Evolutionary conservation across 1,140 invertebrate species (phyloP), one percentile per base, ranked within the genome.

Genomic region (Brachionus paranguensis): DNA sequence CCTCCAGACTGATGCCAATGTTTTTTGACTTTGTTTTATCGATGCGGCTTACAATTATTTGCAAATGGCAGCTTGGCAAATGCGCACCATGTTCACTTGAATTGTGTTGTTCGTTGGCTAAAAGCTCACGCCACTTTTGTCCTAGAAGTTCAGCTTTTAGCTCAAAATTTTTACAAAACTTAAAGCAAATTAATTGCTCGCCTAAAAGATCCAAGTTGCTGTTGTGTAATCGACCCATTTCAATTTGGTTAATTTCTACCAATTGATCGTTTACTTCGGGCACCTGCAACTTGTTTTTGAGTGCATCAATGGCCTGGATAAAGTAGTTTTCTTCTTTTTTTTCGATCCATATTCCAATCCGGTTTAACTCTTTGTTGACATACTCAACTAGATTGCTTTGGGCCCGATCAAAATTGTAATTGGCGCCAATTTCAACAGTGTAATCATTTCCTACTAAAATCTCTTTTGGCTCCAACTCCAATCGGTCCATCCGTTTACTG

Each of bases 1-100:
- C 97, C 89, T 99, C 96, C 72, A 98, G 90, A 83, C 95, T 96
- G 85, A 99, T 98, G 8, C 96, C 96, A 29, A 99, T 91, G 17
- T 96, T 81, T 47, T 81, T 81, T 7, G 78, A 81, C 41, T 81
- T 81, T 45, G 24, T 81, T 29, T 81, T 81, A 29, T 81, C 78
- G 5, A 81, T 81, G n/a, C 64, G 50, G 41, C 78, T 68, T 14
- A 20, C n/a, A 6, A 81, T 43, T 43, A 81, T 81, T 64, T 65
- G 29, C 17, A 81, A 41, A n/a, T 81, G 12, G 2, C 24, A 11
- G n/a, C n/a, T 33, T n/a, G 2, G 0, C 6, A 37, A 14, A 29
- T 70, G n/a, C 4, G 8, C 14, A 17, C 24, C 27, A 20, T 17
- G 10, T 20, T 68, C 4, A 64, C 17, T n/a, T n/a, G n/a, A 20